A percentile compares a stretch with the other conserved stretches of the same genome.
phyloP scores from a whole-genome alignment of 2,888 invertebrate species.

The Strigamia maritima region DNA sequence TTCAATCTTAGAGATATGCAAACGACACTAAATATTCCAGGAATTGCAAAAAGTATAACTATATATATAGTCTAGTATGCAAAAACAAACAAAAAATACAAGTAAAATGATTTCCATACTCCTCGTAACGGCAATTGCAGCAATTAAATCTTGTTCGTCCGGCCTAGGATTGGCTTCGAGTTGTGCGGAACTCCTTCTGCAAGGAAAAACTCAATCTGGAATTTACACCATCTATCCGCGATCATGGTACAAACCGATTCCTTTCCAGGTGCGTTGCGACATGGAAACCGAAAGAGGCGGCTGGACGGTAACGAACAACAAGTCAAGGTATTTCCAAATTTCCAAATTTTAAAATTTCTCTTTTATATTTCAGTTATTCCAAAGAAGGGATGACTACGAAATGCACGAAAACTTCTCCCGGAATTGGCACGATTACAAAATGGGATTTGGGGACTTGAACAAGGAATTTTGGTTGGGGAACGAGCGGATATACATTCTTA shows the following conservation, averaged over 20 bases:
- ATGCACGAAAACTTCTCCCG: background rate
- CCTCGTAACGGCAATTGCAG: too few species aligned
- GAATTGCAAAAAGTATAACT: too few species aligned
- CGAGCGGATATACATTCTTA: conserved; percentile 43
- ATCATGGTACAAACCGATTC: conserved; percentile 8
- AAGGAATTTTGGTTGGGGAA: conserved; percentile 37
- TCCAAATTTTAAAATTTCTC: background rate
- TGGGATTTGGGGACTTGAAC: background rate
- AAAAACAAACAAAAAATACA: too few species aligned
- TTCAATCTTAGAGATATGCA: too few species aligned
- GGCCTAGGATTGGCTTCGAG: background rate
- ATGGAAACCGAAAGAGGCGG: conserved; percentile 85
- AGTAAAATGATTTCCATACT: too few species aligned
- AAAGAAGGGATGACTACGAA: background rate
- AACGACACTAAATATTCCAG: too few species aligned
- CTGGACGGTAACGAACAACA: conserved; percentile 78
- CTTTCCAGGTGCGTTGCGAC: conserved; percentile 73
- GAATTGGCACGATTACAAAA: background rate
- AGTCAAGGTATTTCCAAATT: background rate
- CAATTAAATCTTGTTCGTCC: background rate
- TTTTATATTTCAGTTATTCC: background rate
- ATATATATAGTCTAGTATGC: too few species aligned
- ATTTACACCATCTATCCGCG: background rate
- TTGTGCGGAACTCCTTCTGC: background rate
- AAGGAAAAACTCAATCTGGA: background rate